Evolutionary conservation across 2,797 vertebrate species (phyloP).

Genomic region (Labeo calbasu): DNA sequence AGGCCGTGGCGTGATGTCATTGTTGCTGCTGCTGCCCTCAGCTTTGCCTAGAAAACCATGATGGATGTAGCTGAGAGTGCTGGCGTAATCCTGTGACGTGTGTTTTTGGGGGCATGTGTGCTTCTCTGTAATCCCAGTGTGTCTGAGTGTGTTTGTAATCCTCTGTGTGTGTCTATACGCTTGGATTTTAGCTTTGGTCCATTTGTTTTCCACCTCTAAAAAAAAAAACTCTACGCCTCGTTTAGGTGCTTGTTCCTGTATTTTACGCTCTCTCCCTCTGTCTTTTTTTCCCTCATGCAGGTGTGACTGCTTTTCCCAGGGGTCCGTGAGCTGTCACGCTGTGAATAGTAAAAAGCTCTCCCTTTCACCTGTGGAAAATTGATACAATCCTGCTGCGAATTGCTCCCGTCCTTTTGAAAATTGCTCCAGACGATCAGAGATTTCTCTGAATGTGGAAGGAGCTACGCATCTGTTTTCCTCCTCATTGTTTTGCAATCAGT

Average conservation of each 20-base stretch:
- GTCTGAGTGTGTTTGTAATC: constrained; percentile 34
- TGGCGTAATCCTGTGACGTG: constrained; percentile 58
- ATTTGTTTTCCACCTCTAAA: constrained; percentile 20
- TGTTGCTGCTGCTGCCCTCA: constrained; percentile 39
- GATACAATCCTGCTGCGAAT: constrained; percentile 61
- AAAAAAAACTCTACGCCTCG: background rate
- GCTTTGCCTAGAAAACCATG: constrained; percentile 59
- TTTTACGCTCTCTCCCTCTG: background rate
- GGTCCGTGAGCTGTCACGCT: constrained; percentile 39
- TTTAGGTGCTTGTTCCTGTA: constrained; percentile 22
- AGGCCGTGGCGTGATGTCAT: constrained; percentile 55
- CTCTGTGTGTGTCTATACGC: constrained; percentile 13
- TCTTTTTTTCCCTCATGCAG: constrained; percentile 44
- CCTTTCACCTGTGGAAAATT: constrained; percentile 23
- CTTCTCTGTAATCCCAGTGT: constrained; percentile 47
- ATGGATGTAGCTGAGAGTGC: constrained; percentile 52
- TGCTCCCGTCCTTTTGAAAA: constrained; percentile 60
- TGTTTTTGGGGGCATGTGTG: constrained; percentile 50
- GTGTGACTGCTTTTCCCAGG: constrained; percentile 35
- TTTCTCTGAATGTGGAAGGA: constrained; percentile 4
- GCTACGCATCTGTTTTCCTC: background rate
- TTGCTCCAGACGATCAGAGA: constrained; percentile 36
- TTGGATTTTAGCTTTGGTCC: constrained; percentile 8
- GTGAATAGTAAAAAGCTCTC: constrained; percentile 21
- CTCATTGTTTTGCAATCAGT: constrained; percentile 4